Evolutionary conservation across 2,113 vertebrate species (phyloP).

Genomic region (Shinisaurus crocodilurus): DNA sequence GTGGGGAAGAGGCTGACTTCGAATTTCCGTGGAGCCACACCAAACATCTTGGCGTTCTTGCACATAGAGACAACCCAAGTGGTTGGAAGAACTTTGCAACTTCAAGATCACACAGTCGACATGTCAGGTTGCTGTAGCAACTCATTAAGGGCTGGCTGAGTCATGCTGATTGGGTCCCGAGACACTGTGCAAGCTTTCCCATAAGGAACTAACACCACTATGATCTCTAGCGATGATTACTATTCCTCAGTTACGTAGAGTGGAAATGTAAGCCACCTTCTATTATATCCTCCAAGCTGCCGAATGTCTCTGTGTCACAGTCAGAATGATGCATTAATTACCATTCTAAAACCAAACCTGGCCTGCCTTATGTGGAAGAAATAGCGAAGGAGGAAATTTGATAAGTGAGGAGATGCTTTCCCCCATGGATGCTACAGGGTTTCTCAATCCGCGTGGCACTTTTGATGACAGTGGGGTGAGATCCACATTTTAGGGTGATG

Average conservation of each 20-base stretch:
- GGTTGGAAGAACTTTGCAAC: slow-evolving; percentile 7
- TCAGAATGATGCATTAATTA: background rate
- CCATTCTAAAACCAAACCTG: background rate
- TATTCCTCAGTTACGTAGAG: slow-evolving; percentile 15
- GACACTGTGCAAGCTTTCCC: slow-evolving; percentile 60
- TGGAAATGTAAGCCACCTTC: slow-evolving; percentile 23
- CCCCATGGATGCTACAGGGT: background rate
- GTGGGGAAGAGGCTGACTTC: background rate
- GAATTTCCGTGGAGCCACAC: background rate
- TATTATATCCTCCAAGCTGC: background rate
- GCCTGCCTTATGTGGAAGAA: too few relatives aligned
- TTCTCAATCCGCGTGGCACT: background rate
- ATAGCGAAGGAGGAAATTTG: background rate
- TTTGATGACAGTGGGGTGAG: background rate
- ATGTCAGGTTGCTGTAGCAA: slow-evolving; percentile 74
- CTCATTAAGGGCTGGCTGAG: slow-evolving; percentile 62
- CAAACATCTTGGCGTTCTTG: background rate
- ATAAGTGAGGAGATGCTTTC: background rate
- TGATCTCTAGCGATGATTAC: slow-evolving; percentile 61
- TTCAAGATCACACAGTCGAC: slow-evolving; percentile 45
- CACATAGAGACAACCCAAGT: slow-evolving; percentile 8
- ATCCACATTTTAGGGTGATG: too few relatives aligned
- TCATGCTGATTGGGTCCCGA: slow-evolving; percentile 74
- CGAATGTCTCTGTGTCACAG: background rate
- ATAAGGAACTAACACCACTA: slow-evolving; percentile 38